Evolutionary conservation across 2,113 vertebrate species (phyloP), one percentile per base, ranked within the genome.

Genomic region (Neogale vison): DNA sequence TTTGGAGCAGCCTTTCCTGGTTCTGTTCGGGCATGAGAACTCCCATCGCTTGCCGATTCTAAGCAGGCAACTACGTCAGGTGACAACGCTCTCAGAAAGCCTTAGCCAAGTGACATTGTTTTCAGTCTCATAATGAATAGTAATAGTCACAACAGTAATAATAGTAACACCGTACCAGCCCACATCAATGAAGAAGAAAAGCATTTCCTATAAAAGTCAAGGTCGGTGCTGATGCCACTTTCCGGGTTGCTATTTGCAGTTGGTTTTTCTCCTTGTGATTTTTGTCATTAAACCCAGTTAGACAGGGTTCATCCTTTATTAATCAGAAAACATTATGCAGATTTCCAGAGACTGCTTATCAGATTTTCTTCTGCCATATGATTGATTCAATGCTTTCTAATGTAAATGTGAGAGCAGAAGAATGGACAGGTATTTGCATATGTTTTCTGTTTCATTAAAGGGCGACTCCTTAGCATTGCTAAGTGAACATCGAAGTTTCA

Each of bases 61-160:
- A 98, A 98, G 95, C 96, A 98, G 97, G 97, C 97, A 91, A 45
- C 98, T 98, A 18, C 23, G 93, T 97, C 98, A 98, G 98, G 98
- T 98, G 98, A 98, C 0, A 55, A 96, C 21, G 15, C 14, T 63
- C 90, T 81, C 93, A 96, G 95, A 84, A 88, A 96, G 86, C 79
- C 50, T 36, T 61, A 95, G 93, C 82, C 94, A 69, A 94, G 88
- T 39, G 31, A 94, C 91, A 61, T 50, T 82, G 92, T 91, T 93
- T 97, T 72, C 52, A n/a, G 29, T 77, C 52, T n/a, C n/a, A 52
- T 89, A 77, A 81, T 47, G 57, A 50, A 50, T 67, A 77, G 42
- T 36, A 87, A 12, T 42, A 24, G n/a, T 12, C 29, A 39, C 7
- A 18, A 23, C 31, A 90, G 15, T 50, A 55, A 42, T 12, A 72